Base-by-base conservation (phyloP, 2,113 vertebrate genomes). In the Neolamprologus longior region DNA sequence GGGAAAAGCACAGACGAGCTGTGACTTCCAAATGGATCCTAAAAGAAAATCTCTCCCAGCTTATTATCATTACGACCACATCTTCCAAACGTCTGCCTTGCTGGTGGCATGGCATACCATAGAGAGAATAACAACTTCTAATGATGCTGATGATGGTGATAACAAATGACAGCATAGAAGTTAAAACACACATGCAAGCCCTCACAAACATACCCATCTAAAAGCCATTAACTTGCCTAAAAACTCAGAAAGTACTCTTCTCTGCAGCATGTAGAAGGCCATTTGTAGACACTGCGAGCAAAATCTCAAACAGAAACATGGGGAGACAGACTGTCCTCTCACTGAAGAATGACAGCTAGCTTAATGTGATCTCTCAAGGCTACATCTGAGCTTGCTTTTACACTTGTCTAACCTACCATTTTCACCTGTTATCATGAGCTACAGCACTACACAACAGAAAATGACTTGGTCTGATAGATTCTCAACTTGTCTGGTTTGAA, bases 1-100 rank as follows among this genome's bases (percentile, higher is more conserved):
- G 84, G 71, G 79, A 24, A 84, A 66, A 81, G 37, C 42, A 58
- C 31, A 81, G 84, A 45, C 6, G 24, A 79, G 86, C 82, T 76
- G 88, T 87, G 80, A 83, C 86, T 88, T 91, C 68, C 57, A 91
- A 93, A 93, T 85, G 83, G 80, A 88, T 87, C 81, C 78, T 45
- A 54, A 89, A 86, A 88, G 83, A 87, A 84, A 88, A 82, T 88
- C n/a, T 83, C 73, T 84, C 80, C 45, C 83, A 71, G 45, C 83
- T 93, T 81, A 81, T 93, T 88, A 89, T 84, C 86, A 89, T 90
- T 84, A 81, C 73, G 21, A 35, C 50, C 82, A 28, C 83, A 90
- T 88, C 90, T 55, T 58, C 80, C 13, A 37, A 90, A 84, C 14
- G 54, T 73, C 84, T 92, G 73, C 85, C 71, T 84, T 42, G 58